Percentiles rank a stretch among this genome's conserved stretches.
Evolutionary conservation across 2,888 invertebrate genomes (phyloP).

Genomic region (Diaprepes abbreviatus): DNA sequence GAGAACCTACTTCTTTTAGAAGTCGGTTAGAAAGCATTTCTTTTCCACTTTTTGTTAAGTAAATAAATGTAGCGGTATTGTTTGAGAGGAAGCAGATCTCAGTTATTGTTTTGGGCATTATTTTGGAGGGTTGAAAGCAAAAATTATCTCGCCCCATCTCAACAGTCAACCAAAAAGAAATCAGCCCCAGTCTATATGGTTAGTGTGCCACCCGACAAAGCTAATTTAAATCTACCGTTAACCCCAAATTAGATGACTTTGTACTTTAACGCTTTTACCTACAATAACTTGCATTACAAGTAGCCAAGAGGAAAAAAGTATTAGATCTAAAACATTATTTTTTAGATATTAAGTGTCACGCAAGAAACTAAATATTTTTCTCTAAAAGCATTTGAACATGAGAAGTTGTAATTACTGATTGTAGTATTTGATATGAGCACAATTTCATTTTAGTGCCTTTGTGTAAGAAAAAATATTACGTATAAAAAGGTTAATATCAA

Average conservation of each 20-base stretch:
- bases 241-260: constrained; percentile 1
- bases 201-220: too few relatives aligned
- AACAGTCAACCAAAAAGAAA: too few relatives aligned
- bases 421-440: constrained; percentile 15
- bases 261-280: neutral
- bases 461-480: neutral
- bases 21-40: too few relatives aligned
- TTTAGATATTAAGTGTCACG: constrained; percentile 2
- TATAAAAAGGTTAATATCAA: too few relatives aligned
- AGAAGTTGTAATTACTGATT: constrained; percentile 19
- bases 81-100: too few relatives aligned
- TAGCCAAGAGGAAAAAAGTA: neutral
- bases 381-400: constrained; percentile 19
- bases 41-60: too few relatives aligned
- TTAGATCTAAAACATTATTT: neutral
- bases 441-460: neutral
- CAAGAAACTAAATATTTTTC: neutral
- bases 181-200: too few relatives aligned
- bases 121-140: too few relatives aligned
- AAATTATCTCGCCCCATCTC: too few relatives aligned
- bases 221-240: neutral
- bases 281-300: neutral
- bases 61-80: too few relatives aligned
- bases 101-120: too few relatives aligned
- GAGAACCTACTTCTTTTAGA: too few relatives aligned